These are phyloP conservation scores for Chaetogeoica ovagalla DNA, from an alignment of 2,888 invertebrate species.

Conservation along the genomic window DNA sequence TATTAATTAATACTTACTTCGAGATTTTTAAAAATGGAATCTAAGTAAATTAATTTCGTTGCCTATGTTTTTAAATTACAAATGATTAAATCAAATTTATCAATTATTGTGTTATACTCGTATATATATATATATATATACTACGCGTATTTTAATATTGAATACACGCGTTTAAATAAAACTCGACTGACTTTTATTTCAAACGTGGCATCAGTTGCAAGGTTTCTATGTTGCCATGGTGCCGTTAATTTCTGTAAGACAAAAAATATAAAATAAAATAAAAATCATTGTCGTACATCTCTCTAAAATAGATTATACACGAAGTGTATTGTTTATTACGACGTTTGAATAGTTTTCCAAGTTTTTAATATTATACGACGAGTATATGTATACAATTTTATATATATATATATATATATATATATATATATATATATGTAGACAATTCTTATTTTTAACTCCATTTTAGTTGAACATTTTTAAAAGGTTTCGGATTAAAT, in stretches of 20 bases:
- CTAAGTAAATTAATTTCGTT: no score
- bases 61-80: neutral
- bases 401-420: no score
- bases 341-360: no score
- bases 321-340: no score
- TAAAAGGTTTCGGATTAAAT: neutral
- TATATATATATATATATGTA: no score
- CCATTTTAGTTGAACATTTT: neutral
- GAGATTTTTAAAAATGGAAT: no score
- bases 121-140: no score
- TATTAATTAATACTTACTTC: no score
- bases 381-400: no score
- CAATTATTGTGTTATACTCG: neutral
- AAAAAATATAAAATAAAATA: conserved; percentile 28
- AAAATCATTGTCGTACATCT: neutral
- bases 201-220: conserved; percentile 59
- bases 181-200: conserved; percentile 58
- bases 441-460: no score
- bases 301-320: no score
- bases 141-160: neutral
- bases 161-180: neutral
- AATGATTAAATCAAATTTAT: neutral
- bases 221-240: conserved; percentile 34
- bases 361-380: no score
- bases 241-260: conserved; percentile 26